These are phyloP conservation scores for Epizoanthus illoricatus DNA, from an alignment of 92 coral and sea anemone species.

Conservation along the genomic window DNA sequence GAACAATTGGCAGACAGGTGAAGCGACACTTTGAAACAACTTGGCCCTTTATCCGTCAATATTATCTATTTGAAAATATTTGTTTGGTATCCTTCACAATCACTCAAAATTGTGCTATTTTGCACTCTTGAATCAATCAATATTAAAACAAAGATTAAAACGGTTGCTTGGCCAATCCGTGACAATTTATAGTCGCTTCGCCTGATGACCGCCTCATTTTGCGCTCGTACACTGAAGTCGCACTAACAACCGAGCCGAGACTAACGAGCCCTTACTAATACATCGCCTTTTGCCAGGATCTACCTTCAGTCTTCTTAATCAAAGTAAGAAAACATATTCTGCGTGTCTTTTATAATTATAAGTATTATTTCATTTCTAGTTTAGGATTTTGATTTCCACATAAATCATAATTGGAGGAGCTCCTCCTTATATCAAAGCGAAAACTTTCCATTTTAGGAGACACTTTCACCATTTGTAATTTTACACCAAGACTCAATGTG, in stretches of 20 bases:
- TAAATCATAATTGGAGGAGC: no score
- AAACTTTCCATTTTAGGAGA: no score
- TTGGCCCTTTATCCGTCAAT: background rate
- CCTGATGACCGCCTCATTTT: background rate
- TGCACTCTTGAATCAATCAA: constrained; percentile 15
- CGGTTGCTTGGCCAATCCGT: background rate
- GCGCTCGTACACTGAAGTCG: background rate
- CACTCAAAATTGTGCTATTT: constrained; percentile 27
- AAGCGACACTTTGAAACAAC: background rate
- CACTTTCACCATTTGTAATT: no score
- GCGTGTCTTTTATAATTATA: no score
- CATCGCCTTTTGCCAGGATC: no score
- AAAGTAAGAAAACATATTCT: no score
- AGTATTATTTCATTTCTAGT: no score
- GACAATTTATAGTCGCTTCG: background rate
- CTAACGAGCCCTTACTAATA: no score
- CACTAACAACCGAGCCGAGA: background rate
- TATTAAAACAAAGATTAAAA: background rate
- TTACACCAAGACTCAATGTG: no score
- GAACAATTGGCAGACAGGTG: constrained; percentile 26
- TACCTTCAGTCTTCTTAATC: no score
- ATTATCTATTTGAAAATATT: constrained; percentile 1
- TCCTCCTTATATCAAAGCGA: no score
- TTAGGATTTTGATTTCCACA: no score
- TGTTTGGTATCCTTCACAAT: constrained; percentile 15